These are phyloP conservation scores for Dastarcus helophoroides DNA, from an alignment of 2,888 invertebrate genomes.

Conservation along the genomic window DNA sequence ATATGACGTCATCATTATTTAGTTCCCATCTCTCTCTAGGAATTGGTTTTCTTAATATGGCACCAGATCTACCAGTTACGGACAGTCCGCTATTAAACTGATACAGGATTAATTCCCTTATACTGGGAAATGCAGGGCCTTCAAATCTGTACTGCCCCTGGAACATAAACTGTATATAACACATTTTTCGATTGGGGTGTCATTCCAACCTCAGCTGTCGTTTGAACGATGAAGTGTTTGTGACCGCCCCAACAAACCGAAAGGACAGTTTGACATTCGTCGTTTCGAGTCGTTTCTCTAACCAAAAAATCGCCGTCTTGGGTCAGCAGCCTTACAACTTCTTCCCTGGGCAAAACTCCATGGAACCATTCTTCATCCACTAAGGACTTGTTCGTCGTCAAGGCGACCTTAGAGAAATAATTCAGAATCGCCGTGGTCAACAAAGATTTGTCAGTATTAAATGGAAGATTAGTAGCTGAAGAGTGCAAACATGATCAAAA, in stretches of 20 bases:
- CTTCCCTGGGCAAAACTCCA: conserved; percentile 89
- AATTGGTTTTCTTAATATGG: conserved; percentile 75
- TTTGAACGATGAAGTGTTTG: conserved; percentile 95
- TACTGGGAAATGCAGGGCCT: conserved; percentile 86
- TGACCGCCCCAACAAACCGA: conserved; percentile 95
- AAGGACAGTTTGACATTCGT: conserved; percentile 83
- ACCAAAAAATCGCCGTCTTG: conserved; percentile 92
- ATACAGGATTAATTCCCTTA: conserved; percentile 82
- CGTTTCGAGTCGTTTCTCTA: conserved; percentile 82
- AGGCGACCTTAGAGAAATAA: conserved; percentile 23
- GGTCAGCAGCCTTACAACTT: conserved; percentile 83
- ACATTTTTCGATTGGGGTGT: not conserved
- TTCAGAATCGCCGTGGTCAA: too few relatives aligned
- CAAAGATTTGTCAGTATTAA: too few relatives aligned
- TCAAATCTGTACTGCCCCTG: conserved; percentile 89
- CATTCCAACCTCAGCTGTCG: conserved; percentile 66
- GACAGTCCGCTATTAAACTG: conserved; percentile 78
- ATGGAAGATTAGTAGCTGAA: too few relatives aligned
- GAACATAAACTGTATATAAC: conserved; percentile 16
- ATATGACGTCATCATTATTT: conserved; percentile 86
- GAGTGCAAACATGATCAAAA: too few relatives aligned
- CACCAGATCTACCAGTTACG: conserved; percentile 86
- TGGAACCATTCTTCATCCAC: conserved; percentile 97
- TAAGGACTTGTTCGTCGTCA: conserved; percentile 45
- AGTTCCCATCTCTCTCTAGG: conserved; percentile 89